Conservation (phyloP, 2,888 invertebrate species). For the Tillus elongatus region DNA sequence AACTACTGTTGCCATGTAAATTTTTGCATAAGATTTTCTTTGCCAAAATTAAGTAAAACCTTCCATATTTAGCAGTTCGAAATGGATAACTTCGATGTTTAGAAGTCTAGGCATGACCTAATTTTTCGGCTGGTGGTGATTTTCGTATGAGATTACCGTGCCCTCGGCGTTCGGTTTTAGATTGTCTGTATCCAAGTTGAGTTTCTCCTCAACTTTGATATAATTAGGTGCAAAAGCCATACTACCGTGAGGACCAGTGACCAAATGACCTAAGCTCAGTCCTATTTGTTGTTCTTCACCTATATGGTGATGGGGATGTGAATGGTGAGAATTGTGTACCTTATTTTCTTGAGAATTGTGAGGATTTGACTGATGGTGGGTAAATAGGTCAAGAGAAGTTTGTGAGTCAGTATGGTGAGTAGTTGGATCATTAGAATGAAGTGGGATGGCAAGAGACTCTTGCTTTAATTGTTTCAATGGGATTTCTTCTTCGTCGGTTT, state of each 20-base stretch:
- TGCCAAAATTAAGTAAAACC: too few species aligned
- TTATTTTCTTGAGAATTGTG: too few species aligned
- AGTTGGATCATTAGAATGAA: too few species aligned
- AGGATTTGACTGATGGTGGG: too few species aligned
- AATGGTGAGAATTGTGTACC: neutral
- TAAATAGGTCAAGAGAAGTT: too few species aligned
- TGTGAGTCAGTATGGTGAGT: too few species aligned
- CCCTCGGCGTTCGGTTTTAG: constrained; percentile 53
- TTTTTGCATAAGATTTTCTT: too few species aligned
- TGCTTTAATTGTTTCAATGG: constrained; percentile 14
- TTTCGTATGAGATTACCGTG: constrained; percentile 48
- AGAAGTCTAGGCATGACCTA: too few species aligned
- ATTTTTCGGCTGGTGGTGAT: constrained; percentile 1
- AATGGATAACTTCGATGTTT: too few species aligned
- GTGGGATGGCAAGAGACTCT: constrained; percentile 10
- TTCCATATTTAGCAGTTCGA: too few species aligned
- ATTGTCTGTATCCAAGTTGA: constrained; percentile 51
- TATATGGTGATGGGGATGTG: constrained; percentile 31
- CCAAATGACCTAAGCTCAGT: constrained; percentile 38
- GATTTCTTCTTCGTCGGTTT: too few species aligned
- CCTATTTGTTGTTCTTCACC: constrained; percentile 38
- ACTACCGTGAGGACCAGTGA: constrained; percentile 49
- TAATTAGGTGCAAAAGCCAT: constrained; percentile 42
- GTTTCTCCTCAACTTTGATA: constrained; percentile 44
- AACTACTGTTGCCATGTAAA: too few species aligned